Evolutionary conservation across 2,888 invertebrate species (phyloP).

Genomic region (Phyto melanocephala): DNA sequence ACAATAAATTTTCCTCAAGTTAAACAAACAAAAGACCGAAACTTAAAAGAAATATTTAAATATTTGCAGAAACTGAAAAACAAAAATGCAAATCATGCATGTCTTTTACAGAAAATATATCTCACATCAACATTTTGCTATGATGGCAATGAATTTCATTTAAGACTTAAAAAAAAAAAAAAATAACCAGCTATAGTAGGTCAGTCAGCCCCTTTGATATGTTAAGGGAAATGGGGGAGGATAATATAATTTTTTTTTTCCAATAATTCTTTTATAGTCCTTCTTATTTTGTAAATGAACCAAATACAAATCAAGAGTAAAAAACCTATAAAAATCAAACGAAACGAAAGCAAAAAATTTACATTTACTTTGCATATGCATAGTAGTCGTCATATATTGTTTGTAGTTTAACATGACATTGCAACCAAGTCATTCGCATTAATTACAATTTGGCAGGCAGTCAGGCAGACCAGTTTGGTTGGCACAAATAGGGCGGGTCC

Average conservation of each 20-base stretch:
- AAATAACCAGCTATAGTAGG: slow-evolving; percentile 5
- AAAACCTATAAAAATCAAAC: slow-evolving; percentile 13
- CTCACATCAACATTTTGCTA: slow-evolving; percentile 25
- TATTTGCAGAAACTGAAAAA: background rate
- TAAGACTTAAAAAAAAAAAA: background rate
- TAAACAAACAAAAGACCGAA: too few relatives aligned
- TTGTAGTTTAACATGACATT: slow-evolving; percentile 64
- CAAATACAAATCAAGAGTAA: slow-evolving; percentile 21
- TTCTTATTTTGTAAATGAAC: slow-evolving; percentile 20
- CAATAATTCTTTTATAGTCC: slow-evolving; percentile 12
- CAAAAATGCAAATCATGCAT: background rate
- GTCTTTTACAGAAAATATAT: slow-evolving; percentile 17
- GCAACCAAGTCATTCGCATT: slow-evolving; percentile 69
- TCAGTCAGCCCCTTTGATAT: slow-evolving; percentile 7
- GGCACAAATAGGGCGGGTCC: slow-evolving; percentile 62
- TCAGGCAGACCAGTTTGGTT: slow-evolving; percentile 42
- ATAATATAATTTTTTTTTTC: slow-evolving; percentile 21
- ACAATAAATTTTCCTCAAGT: too few relatives aligned
- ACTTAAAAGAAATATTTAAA: too few relatives aligned
- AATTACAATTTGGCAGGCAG: slow-evolving; percentile 71
- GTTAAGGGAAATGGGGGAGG: background rate
- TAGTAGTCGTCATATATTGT: slow-evolving; percentile 53
- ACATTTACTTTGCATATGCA: slow-evolving; percentile 51
- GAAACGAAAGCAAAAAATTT: slow-evolving; percentile 36
- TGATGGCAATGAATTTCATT: slow-evolving; percentile 46